phyloP scores from a whole-genome alignment of 2,888 invertebrate genomes.

The Phragmatobia fuliginosa region DNA sequence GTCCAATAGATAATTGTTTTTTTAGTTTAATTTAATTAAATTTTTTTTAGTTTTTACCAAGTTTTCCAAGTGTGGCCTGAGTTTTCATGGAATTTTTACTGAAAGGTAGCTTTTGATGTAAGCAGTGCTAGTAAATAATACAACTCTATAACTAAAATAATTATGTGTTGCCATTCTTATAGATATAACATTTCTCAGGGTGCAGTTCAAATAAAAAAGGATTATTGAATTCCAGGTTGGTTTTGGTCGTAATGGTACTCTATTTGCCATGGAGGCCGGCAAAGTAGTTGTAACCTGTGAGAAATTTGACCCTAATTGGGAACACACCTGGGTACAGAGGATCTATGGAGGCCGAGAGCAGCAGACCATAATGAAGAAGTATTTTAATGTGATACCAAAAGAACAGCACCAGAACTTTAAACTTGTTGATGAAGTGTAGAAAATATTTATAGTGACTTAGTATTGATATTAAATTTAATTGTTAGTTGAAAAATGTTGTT shows the following conservation, averaged over 20 bases:
- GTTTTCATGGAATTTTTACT: no score
- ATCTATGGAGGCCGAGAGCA: slow-evolving; percentile 88
- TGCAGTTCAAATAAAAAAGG: neutral
- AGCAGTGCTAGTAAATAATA: no score
- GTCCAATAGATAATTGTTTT: no score
- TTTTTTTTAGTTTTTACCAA: no score
- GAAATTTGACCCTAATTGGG: slow-evolving; percentile 92
- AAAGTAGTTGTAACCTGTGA: slow-evolving; percentile 94
- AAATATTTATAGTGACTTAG: slow-evolving; percentile 18
- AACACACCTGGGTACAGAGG: slow-evolving; percentile 90
- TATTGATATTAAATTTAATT: slow-evolving; percentile 30
- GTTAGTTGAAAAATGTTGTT: slow-evolving; percentile 26
- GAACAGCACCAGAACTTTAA: slow-evolving; percentile 93
- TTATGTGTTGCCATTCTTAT: neutral
- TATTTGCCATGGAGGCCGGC: slow-evolving; percentile 93
- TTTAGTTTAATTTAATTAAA: no score
- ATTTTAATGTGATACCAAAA: slow-evolving; percentile 93
- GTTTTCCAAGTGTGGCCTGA: no score
- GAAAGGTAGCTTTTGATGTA: no score
- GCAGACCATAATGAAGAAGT: slow-evolving; percentile 92
- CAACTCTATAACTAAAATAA: no score
- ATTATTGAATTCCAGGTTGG: slow-evolving; percentile 89
- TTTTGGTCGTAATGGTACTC: slow-evolving; percentile 91
- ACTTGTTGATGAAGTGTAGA: slow-evolving; percentile 90
- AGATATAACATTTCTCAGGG: neutral